Evolutionary conservation across 2,797 vertebrate genomes (phyloP).

Genomic region (Leuciscus waleckii): DNA sequence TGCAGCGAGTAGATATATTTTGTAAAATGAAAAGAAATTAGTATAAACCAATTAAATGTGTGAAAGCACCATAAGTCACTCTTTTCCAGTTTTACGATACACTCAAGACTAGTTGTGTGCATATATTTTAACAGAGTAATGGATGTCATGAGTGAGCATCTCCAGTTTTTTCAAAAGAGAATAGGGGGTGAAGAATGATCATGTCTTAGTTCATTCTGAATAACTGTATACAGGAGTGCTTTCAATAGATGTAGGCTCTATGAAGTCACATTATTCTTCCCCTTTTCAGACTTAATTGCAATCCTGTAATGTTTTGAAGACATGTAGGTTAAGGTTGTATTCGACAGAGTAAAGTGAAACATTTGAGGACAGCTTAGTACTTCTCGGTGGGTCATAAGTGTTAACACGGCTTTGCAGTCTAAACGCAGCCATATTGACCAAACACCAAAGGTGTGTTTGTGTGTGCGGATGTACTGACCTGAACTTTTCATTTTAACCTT

Average conservation of each 20-base stretch:
- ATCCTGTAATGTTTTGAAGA: neutral
- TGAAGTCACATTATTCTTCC: neutral
- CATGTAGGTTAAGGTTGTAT: neutral
- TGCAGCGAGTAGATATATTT: neutral
- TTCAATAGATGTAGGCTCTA: neutral
- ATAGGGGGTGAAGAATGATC: neutral
- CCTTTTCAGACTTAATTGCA: neutral
- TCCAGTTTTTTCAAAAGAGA: neutral
- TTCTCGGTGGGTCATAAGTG: neutral
- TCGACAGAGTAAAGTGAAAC: neutral
- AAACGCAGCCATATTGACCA: neutral
- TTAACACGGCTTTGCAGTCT: neutral
- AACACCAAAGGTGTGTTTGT: neutral
- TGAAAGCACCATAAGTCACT: neutral
- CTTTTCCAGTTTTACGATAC: no score
- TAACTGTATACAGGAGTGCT: neutral
- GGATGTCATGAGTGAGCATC: neutral
- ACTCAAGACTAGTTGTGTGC: neutral
- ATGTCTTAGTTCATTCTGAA: neutral
- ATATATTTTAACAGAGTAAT: neutral
- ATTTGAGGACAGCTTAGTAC: neutral
- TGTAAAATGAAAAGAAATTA: neutral
- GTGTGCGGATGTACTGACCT: neutral
- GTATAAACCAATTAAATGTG: conserved; percentile 8
- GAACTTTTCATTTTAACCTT: neutral